Base-by-base conservation (phyloP, 2,113 vertebrate species). In the Cochlearius cochlearius region DNA sequence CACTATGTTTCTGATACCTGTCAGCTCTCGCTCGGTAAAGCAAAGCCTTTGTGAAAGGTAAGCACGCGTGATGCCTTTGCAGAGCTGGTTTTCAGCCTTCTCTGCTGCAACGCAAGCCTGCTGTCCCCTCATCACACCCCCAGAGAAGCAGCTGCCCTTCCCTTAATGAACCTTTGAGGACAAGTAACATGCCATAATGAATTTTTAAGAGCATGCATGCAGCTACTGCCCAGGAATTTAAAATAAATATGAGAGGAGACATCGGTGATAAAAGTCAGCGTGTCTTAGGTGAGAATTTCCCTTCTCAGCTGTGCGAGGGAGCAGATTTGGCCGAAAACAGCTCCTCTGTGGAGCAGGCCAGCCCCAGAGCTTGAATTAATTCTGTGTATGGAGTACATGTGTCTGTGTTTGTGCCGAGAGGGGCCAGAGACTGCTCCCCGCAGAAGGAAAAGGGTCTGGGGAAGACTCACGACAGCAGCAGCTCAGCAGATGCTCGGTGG, bases 1-100 rank as follows among this genome's bases (percentile, higher is more conserved):
- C 38, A 36, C 2, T 1, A 2, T 25, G 1, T 15, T 59, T 84
- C 60, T 7, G 10, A 3, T 5, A 34, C 19, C 62, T 20, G 3
- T 9, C 47, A 45, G 66, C 86, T 68, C 43, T 0, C 5, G 58
- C 43, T 34, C 6, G 43, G 73, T 23, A n/a, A 53, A 74, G 69
- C 18, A 59, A 43, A 87, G 73, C 52, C 36, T 71, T 30, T 49
- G 80, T 30, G 64, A 56, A 58, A 66, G 53, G 59, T 52, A 55
- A 92, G 75, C 45, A 20, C 0, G 0, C 2, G 36, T 4, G 59
- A 29, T 39, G 79, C 36, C 47, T 38, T 6, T 2, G 10, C 4
- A 8, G 87, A 81, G 64, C 68, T 43, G 23, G 2, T 41, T 36
- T 52, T 36, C 13, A 49, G 75, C 38, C 16, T 22, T 4, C 58